Evolutionary conservation across 2,888 invertebrate genomes (phyloP), one percentile per base, ranked within the genome.

Genomic region (Melieria crassipennis): DNA sequence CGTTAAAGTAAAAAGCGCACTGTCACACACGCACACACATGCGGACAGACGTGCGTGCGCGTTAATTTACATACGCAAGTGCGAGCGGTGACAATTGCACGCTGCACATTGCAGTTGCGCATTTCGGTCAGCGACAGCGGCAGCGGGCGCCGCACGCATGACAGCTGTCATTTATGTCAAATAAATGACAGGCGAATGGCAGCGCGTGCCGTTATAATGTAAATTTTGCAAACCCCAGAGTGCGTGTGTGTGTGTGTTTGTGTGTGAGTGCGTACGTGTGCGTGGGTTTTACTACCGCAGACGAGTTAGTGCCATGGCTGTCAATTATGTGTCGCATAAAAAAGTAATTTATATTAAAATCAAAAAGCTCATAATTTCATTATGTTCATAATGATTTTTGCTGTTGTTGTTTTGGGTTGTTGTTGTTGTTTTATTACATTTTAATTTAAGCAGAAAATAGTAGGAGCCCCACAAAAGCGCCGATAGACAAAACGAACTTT

Each of bases 311-410:
- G 30, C 30, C 3, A 30, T 30, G 30, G 2, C 2, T 3, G 30
- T 30, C 30, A 30, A 30, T 30, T 30, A 30, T 30, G 30, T 30
- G 80, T 79, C 78, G 78, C 78, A 79, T 81, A 80, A 82, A 70
- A 81, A 81, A 78, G 76, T 81, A 79, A 82, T 81, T 81, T 81
- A 81, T 80, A 81, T 81, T 80, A 76, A 80, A 81, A 80, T 80
- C 79, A 79, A 82, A 79, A 77, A 78, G 79, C 77, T 82, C 80
- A 79, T 80, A 81, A 79, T 80, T 80, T 79, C 79, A 80, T 80
- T 80, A 82, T 78, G 76, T 75, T 78, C 77, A 78, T 78, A 75
- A 72, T 73, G 57, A 71, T 68, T 70, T 74, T 60, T 13, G 4
- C n/a, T 13, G 2, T 13, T 46, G 13, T n/a, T n/a, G 30, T 2